Evolutionary conservation across 2,888 invertebrate genomes (phyloP).

Genomic region (Tenthredo amoena): DNA sequence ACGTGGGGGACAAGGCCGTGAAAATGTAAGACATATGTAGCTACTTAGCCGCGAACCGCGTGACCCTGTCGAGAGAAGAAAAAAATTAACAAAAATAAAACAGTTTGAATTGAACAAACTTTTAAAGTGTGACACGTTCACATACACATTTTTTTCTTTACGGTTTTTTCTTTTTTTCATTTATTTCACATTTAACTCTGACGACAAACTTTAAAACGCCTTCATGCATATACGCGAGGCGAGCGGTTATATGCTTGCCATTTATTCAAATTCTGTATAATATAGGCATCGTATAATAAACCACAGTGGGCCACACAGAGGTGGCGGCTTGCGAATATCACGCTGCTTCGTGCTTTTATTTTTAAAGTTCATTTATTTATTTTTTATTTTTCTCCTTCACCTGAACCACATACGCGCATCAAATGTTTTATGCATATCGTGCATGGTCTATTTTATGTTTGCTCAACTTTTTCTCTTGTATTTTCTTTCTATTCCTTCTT

Average conservation of each 20-base stretch:
- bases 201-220: conserved; percentile 38
- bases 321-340: conserved; percentile 18
- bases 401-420: conserved; percentile 39
- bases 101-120: conserved; percentile 23
- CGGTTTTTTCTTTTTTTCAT: neutral
- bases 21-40: conserved; percentile 43
- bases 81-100: conserved; percentile 6
- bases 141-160: neutral
- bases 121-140: conserved; percentile 38
- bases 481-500: neutral
- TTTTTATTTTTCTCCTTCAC: neutral
- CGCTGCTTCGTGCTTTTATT: conserved; percentile 41
- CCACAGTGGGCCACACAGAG: conserved; percentile 46
- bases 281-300: conserved; percentile 50
- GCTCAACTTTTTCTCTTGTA: neutral
- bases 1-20: conserved; percentile 32
- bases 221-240: conserved; percentile 27
- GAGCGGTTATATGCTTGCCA: conserved; percentile 44
- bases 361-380: neutral
- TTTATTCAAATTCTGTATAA: conserved; percentile 51
- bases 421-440: conserved; percentile 48
- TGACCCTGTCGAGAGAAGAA: conserved; percentile 12
- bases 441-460: conserved; percentile 17
- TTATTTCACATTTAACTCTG: conserved; percentile 16
- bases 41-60: neutral